phyloP scores from a whole-genome alignment of 2,797 vertebrate species.

The Cottoperca gobio region DNA sequence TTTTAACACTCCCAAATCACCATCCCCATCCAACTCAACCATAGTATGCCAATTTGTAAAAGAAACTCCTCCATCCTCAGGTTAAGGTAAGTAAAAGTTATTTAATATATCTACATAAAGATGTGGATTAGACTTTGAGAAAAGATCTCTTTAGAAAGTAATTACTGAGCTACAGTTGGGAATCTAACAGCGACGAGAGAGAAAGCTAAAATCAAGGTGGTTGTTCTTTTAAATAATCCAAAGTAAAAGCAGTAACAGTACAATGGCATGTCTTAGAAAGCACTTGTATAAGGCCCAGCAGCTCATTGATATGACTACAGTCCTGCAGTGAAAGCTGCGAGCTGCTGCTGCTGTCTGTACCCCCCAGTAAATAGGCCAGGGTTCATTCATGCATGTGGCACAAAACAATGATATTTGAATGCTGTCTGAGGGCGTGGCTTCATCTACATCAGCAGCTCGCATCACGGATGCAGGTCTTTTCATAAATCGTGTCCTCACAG shows the following conservation, averaged over 20 bases:
- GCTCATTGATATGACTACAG: neutral
- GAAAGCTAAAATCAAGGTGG: rapidly evolving
- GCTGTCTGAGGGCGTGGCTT: conserved; percentile 68
- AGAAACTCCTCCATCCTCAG: neutral
- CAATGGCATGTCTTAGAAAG: neutral
- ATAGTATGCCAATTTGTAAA: neutral
- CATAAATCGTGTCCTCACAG: conserved; percentile 26
- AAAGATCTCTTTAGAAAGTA: neutral
- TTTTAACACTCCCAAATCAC: neutral
- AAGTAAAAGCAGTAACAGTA: neutral
- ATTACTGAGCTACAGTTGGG: neutral
- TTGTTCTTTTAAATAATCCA: neutral
- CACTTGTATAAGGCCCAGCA: neutral
- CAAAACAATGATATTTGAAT: conserved; percentile 42
- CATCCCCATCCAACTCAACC: neutral
- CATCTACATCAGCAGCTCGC: conserved; percentile 56
- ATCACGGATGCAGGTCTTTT: conserved; percentile 63
- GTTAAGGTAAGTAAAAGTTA: neutral
- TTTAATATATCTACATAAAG: neutral
- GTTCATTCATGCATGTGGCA: conserved; percentile 54
- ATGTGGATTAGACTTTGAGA: neutral
- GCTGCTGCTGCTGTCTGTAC: conserved; percentile 4
- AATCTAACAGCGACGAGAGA: neutral
- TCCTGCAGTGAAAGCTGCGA: conserved; percentile 7
- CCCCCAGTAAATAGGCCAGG: conserved; percentile 40